phyloP scores from a whole-genome alignment of 2,113 vertebrate species.

The Pelvicachromis taeniatus region DNA sequence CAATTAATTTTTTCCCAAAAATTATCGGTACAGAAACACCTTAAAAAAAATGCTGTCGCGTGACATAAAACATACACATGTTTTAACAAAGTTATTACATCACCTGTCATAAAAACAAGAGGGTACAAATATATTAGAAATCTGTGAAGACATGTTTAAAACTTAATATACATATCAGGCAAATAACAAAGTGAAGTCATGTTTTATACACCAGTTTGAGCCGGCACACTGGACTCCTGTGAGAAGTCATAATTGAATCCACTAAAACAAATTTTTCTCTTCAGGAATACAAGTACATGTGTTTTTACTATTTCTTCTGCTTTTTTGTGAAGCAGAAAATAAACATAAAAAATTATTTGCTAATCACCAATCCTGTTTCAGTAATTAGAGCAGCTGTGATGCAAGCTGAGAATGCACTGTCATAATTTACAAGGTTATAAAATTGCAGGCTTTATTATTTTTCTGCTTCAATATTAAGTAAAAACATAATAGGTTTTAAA shows the following conservation, averaged over 20 bases:
- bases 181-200: neutral
- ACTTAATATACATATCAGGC: neutral
- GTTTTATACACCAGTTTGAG: neutral
- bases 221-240: neutral
- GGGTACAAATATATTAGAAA: neutral
- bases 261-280: neutral
- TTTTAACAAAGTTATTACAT: neutral
- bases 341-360: neutral
- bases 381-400: neutral
- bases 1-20: neutral
- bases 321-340: neutral
- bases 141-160: neutral
- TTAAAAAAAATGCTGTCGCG: neutral
- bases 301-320: neutral
- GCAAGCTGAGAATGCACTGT: neutral
- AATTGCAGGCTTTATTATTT: neutral
- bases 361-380: neutral
- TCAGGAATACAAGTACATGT: neutral
- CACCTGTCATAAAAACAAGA: neutral
- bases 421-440: neutral
- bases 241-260: too few relatives aligned
- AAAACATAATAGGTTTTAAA: neutral
- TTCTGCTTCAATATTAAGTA: neutral
- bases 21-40: accelerated
- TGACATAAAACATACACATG: neutral